Conservation (phyloP, 2,797 vertebrate genomes). For the Philypnodon macrostomus region DNA sequence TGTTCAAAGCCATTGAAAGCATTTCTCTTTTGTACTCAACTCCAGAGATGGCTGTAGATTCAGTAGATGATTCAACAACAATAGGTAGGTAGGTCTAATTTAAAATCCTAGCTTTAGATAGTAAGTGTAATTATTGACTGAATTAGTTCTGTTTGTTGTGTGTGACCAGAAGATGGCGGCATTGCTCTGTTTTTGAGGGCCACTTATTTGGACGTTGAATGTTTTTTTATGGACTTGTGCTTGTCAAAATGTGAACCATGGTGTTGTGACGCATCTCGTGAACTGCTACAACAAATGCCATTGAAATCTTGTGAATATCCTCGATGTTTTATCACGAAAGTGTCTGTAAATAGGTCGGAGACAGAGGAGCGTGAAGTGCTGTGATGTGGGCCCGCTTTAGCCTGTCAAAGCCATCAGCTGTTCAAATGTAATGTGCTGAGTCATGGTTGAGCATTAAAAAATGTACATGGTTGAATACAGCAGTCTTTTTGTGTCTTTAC, state of each 20-base stretch:
- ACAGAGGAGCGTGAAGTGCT: constrained; percentile 10
- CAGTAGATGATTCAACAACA: not conserved
- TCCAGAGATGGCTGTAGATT: constrained; percentile 35
- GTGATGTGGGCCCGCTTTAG: constrained; percentile 21
- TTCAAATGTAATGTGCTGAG: constrained; percentile 60
- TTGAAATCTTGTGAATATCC: constrained; percentile 54
- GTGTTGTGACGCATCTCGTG: constrained; percentile 70
- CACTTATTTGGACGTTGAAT: constrained; percentile 1
- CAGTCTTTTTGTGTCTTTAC: constrained; percentile 12
- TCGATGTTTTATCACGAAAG: constrained; percentile 53
- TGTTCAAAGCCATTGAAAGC: constrained; percentile 59
- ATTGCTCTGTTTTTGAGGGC: constrained; percentile 46
- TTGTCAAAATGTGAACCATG: constrained; percentile 56
- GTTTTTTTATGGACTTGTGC: constrained; percentile 57
- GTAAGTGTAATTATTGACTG: constrained; percentile 48
- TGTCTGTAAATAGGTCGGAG: constrained; percentile 18
- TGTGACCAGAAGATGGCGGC: constrained; percentile 55
- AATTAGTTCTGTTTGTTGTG: constrained; percentile 43
- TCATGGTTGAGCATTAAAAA: constrained; percentile 70
- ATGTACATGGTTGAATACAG: constrained; percentile 43
- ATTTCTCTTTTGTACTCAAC: constrained; percentile 48
- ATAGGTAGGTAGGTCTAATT: not conserved
- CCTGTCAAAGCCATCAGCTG: constrained; percentile 37
- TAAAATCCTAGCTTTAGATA: constrained; percentile 41
- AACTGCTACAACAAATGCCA: constrained; percentile 40